Conservation (phyloP, 2,888 invertebrate species). For the Amphipoea lucens region DNA sequence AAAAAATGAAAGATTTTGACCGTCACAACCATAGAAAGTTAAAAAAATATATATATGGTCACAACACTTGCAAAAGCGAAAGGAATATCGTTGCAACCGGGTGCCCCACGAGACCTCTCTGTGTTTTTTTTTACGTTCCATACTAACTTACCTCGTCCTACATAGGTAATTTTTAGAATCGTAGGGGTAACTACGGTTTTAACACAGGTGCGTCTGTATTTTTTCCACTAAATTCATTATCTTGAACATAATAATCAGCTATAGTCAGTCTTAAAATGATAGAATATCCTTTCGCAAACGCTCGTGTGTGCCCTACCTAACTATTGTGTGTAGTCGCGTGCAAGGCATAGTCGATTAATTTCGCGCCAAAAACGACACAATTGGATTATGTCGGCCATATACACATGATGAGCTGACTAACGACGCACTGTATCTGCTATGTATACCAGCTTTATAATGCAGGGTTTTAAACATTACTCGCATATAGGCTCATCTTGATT, state of each 20-base stretch:
- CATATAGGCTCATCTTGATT: neutral
- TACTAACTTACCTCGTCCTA: too few relatives aligned
- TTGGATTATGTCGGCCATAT: conserved; percentile 77
- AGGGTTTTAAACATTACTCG: neutral
- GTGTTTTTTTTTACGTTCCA: too few relatives aligned
- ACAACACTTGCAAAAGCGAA: too few relatives aligned
- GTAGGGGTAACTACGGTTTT: neutral
- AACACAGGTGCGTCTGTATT: neutral
- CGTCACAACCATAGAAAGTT: too few relatives aligned
- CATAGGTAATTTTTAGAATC: neutral
- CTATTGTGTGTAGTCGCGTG: conserved; percentile 72
- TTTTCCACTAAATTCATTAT: neutral
- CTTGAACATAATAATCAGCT: neutral
- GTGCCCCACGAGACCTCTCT: too few relatives aligned
- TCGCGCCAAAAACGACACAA: conserved; percentile 83
- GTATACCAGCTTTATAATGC: conserved; percentile 23
- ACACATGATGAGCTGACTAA: conserved; percentile 67
- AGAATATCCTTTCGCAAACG: conserved; percentile 33
- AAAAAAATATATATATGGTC: too few relatives aligned
- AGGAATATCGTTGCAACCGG: too few relatives aligned
- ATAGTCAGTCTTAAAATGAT: neutral
- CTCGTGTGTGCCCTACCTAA: conserved; percentile 59
- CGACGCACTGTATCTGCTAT: conserved; percentile 54
- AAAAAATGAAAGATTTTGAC: too few relatives aligned
- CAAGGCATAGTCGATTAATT: conserved; percentile 80